phyloP scores from a whole-genome alignment of 2,888 invertebrate species.

The Aelia acuminata region DNA sequence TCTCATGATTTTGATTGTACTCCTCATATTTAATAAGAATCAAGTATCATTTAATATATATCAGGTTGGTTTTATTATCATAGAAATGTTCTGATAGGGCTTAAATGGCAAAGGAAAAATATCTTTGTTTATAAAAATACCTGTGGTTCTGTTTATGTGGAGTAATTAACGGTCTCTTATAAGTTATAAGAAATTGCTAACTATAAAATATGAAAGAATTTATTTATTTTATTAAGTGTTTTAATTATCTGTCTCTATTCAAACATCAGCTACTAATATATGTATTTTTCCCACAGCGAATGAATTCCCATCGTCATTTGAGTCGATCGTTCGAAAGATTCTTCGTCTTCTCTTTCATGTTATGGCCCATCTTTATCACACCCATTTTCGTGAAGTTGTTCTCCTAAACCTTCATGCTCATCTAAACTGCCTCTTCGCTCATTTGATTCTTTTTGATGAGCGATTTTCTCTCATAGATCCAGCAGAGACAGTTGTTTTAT shows the following conservation, averaged over 20 bases:
- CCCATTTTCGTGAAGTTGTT: slow-evolving; percentile 96
- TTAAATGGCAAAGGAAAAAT: no score
- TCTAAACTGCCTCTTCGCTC: slow-evolving; percentile 97
- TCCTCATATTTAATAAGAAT: no score
- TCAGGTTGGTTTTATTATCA: no score
- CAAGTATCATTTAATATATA: no score
- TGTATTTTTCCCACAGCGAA: slow-evolving; percentile 77
- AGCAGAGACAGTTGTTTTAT: slow-evolving; percentile 95
- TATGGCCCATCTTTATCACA: slow-evolving; percentile 97
- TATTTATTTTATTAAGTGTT: not conserved
- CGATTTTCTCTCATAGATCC: slow-evolving; percentile 94
- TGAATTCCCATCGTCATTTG: slow-evolving; percentile 95
- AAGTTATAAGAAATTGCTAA: no score
- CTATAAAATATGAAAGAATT: no score
- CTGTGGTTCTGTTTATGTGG: no score
- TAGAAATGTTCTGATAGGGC: no score
- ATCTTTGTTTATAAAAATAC: no score
- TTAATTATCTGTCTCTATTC: not conserved
- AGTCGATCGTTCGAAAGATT: slow-evolving; percentile 95
- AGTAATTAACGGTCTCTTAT: no score
- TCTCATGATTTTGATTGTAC: no score
- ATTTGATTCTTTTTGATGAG: slow-evolving; percentile 88
- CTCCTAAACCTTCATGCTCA: slow-evolving; percentile 95
- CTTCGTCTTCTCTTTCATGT: slow-evolving; percentile 97
- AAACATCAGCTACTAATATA: not conserved